phyloP scores from a whole-genome alignment of 2,113 vertebrate genomes.

The Tychaedon coryphoeus region DNA sequence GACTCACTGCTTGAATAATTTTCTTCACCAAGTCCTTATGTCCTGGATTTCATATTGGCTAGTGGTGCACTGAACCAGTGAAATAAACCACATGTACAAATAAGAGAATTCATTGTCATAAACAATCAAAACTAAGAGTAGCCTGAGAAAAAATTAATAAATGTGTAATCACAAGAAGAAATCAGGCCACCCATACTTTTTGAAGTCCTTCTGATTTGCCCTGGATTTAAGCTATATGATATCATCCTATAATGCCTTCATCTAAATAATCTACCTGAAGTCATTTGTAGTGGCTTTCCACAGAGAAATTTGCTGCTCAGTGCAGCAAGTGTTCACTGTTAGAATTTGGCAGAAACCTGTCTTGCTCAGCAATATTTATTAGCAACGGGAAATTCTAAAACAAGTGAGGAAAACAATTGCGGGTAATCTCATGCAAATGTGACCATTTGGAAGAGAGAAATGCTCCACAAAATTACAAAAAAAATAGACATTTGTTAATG shows the following conservation, averaged over 20 bases:
- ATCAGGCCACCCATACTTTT: neutral
- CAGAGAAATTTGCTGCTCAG: neutral
- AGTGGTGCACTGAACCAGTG: neutral
- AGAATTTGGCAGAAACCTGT: neutral
- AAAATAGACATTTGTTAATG: rapidly evolving
- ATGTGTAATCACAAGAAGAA: neutral
- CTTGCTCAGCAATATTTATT: neutral
- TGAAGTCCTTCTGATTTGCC: neutral
- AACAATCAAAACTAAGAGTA: neutral
- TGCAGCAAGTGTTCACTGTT: neutral
- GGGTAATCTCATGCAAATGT: neutral
- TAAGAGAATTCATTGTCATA: neutral
- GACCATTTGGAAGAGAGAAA: neutral
- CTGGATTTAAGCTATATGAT: neutral
- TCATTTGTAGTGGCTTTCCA: neutral
- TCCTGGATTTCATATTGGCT: neutral
- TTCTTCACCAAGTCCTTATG: neutral
- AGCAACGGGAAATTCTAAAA: neutral
- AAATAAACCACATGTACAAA: neutral
- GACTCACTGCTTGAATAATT: neutral
- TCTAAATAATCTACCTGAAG: neutral
- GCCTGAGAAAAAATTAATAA: neutral
- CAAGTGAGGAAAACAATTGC: neutral
- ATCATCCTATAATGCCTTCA: neutral
- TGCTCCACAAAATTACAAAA: neutral